Evolutionary conservation across 2,113 vertebrate species (phyloP).

Genomic region (Pangasianodon hypophthalmus): DNA sequence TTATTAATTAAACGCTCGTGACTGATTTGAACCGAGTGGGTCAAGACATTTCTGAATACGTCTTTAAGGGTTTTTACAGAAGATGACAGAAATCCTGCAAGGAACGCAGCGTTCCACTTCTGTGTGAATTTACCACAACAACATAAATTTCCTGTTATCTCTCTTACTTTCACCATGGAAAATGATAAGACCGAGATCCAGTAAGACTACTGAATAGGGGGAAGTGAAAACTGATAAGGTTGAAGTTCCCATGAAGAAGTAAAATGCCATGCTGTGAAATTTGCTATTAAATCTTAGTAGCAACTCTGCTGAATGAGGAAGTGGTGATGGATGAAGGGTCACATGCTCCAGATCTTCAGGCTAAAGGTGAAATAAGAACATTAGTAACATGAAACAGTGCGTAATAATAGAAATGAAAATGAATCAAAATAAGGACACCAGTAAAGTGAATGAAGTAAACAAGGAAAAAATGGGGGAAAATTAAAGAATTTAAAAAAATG

Average conservation of each 20-base stretch:
- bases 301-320: slow-evolving; percentile 6
- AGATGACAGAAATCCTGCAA: neutral
- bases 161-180: neutral
- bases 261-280: neutral
- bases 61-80: neutral
- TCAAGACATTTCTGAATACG: too few species aligned
- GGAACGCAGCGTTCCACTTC: neutral
- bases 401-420: neutral
- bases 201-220: slow-evolving; percentile 1
- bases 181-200: slow-evolving; percentile 22
- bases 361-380: neutral
- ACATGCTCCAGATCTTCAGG: neutral
- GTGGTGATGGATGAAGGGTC: neutral
- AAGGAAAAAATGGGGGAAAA: neutral
- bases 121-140: neutral
- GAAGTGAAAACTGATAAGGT: slow-evolving; percentile 10
- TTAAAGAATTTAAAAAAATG: neutral
- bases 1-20: too few species aligned
- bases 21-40: too few species aligned
- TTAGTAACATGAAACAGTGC: neutral
- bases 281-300: neutral
- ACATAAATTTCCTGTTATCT: neutral
- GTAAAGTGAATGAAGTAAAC: neutral
- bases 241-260: slow-evolving; percentile 20
- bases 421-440: neutral